These are phyloP conservation scores for Lithosia quadra DNA, from an alignment of 2,888 invertebrate species.

Conservation along the genomic window DNA sequence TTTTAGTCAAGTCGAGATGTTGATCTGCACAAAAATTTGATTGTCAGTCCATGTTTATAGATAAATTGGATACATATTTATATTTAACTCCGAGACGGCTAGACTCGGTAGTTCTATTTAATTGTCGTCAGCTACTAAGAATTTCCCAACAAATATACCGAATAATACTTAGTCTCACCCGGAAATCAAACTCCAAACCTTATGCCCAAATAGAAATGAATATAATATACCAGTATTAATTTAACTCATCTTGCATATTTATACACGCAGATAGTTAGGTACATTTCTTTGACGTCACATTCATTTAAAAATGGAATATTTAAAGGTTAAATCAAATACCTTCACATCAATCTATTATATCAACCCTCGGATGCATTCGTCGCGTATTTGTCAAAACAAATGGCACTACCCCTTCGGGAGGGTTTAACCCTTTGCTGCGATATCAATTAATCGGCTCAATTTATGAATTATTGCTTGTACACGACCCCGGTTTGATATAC, in stretches of 20 bases:
- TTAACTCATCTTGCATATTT: background rate
- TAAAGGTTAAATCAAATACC: slow-evolving; percentile 35
- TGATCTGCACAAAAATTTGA: no score
- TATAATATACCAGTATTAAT: no score
- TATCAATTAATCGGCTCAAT: slow-evolving; percentile 85
- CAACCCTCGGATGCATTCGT: slow-evolving; percentile 58
- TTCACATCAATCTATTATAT: slow-evolving; percentile 51
- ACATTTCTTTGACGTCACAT: background rate
- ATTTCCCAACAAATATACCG: background rate
- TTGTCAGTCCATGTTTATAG: no score
- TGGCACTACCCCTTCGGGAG: slow-evolving; percentile 55
- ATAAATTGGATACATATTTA: no score
- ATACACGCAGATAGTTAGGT: no score
- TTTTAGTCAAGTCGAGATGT: no score
- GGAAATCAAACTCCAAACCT: background rate
- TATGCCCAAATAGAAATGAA: no score
- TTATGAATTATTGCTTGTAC: slow-evolving; percentile 81
- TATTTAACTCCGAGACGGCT: no score
- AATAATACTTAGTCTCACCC: background rate
- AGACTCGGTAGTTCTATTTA: no score
- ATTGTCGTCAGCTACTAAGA: no score
- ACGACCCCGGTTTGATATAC: slow-evolving; percentile 68
- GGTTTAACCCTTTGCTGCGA: slow-evolving; percentile 75
- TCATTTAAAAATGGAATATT: background rate
- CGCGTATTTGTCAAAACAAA: slow-evolving; percentile 79